phyloP scores from a whole-genome alignment of 1,140 invertebrate species.

The Bombyx mandarina region DNA sequence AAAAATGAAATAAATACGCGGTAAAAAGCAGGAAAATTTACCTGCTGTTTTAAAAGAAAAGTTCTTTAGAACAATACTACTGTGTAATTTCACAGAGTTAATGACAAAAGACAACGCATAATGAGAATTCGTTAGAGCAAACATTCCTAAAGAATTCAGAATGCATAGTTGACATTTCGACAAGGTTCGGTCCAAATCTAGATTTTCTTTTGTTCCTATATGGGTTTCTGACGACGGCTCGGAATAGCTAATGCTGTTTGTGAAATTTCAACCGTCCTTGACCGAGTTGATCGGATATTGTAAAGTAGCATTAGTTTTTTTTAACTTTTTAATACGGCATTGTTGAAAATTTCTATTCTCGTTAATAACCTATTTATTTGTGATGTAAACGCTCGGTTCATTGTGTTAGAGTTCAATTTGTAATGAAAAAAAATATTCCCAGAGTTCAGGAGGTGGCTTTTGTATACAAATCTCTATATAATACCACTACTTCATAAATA shows the following conservation, averaged over 20 bases:
- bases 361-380: too few species aligned
- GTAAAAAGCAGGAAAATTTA: too few species aligned
- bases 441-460: background rate
- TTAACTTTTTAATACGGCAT: background rate
- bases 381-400: too few species aligned
- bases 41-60: too few species aligned
- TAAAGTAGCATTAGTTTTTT: background rate
- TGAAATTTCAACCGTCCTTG: conserved; percentile 38
- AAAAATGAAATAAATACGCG: too few species aligned
- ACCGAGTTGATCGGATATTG: conserved; percentile 29
- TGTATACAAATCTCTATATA: background rate
- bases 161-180: conserved; percentile 1
- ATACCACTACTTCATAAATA: background rate
- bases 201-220: conserved; percentile 15
- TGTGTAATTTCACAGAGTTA: too few species aligned
- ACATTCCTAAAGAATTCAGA: conserved; percentile 1
- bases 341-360: too few species aligned
- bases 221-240: conserved; percentile 16
- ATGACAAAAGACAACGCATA: too few species aligned
- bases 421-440: too few species aligned
- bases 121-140: too few species aligned
- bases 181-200: conserved; percentile 5
- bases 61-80: too few species aligned
- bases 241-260: conserved; percentile 46
- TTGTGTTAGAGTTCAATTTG: too few species aligned